Evolutionary conservation across 2,113 vertebrate species (phyloP).

Genomic region (Stercorarius parasiticus): DNA sequence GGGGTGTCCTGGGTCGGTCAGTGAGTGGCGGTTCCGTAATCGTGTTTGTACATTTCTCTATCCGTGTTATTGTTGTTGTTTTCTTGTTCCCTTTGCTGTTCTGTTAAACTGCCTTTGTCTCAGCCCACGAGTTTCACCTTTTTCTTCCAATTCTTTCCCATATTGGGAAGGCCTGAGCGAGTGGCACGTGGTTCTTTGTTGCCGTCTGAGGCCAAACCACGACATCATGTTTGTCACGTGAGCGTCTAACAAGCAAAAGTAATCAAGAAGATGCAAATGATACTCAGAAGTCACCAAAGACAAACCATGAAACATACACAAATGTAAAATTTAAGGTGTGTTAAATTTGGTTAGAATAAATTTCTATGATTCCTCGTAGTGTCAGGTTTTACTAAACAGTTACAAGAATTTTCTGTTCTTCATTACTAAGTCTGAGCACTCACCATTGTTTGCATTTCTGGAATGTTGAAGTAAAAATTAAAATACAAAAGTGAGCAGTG

Average conservation of each 20-base stretch:
- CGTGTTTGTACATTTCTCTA: too few species aligned
- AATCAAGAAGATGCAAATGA: neutral
- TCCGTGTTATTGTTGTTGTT: too few species aligned
- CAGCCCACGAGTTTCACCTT: too few species aligned
- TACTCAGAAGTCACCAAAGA: neutral
- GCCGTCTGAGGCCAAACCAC: too few species aligned
- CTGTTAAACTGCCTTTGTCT: too few species aligned
- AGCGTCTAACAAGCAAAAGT: neutral
- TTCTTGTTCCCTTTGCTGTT: too few species aligned
- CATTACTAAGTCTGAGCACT: neutral
- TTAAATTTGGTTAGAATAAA: neutral
- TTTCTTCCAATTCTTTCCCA: too few species aligned
- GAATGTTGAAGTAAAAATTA: neutral
- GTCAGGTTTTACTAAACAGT: neutral
- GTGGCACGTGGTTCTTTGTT: too few species aligned
- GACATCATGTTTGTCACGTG: neutral
- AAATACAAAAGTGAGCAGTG: neutral
- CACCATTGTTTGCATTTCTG: neutral
- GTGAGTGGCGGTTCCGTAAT: too few species aligned
- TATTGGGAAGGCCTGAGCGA: too few species aligned
- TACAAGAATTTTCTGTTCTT: neutral
- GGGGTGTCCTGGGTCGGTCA: too few species aligned
- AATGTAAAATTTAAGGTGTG: neutral
- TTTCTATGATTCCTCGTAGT: neutral
- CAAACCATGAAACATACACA: neutral